Percentiles rank a stretch among this genome's conserved stretches.
Conservation (phyloP, 2,113 vertebrate genomes). For the Anseranas semipalmata region DNA sequence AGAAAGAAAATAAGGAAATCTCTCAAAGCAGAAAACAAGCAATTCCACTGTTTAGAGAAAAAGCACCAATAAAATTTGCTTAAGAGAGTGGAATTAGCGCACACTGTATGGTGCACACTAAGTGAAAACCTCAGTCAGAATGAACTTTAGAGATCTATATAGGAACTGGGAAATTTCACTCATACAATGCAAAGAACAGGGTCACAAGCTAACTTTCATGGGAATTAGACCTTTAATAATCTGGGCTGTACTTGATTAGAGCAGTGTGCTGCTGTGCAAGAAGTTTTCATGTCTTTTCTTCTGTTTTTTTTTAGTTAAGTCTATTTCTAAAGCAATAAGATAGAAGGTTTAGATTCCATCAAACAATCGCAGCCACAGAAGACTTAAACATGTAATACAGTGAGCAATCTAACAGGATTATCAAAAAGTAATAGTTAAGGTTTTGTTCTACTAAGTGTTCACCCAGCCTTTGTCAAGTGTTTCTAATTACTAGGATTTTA, state of each 20-base stretch:
- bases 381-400: background rate
- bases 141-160: background rate
- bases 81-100: background rate
- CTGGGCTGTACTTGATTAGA: background rate
- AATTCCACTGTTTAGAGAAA: background rate
- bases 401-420: constrained; percentile 6
- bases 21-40: background rate
- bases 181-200: background rate
- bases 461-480: constrained; percentile 38
- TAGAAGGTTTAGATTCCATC: background rate
- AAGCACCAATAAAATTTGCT: background rate
- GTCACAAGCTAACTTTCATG: background rate
- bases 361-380: background rate
- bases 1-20: background rate
- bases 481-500: constrained; percentile 71
- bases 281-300: background rate
- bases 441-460: constrained; percentile 24
- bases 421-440: background rate
- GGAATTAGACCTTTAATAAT: background rate
- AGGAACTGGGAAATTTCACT: background rate
- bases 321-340: background rate
- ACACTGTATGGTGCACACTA: background rate
- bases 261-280: background rate
- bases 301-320: background rate
- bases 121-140: background rate